A percentile compares a stretch with the other conserved stretches of the same genome.
These are phyloP conservation scores for Phrynocephalus guinanensis DNA, from an alignment of 2,797 vertebrate genomes.

Conservation along the genomic window DNA sequence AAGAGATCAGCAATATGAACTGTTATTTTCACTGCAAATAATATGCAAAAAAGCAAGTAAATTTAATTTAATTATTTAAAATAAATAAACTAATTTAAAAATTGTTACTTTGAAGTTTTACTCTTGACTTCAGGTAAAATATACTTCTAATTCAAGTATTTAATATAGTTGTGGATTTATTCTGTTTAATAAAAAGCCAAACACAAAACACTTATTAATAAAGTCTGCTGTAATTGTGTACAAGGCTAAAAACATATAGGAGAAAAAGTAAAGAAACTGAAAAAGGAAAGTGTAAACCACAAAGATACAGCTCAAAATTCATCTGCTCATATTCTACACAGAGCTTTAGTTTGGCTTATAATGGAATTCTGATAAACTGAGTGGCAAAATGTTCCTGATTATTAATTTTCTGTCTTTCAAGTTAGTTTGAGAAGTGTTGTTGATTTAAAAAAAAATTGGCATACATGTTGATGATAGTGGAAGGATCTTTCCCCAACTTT, in stretches of 20 bases:
- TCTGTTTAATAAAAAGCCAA: not conserved
- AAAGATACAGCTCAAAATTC: slow-evolving; percentile 32
- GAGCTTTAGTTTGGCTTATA: slow-evolving; percentile 16
- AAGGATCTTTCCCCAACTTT: not conserved
- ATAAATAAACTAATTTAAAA: too few species aligned
- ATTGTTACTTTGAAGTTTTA: too few species aligned
- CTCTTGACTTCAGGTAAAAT: too few species aligned
- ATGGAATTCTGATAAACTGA: not conserved
- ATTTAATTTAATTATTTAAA: too few species aligned
- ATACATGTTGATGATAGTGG: not conserved
- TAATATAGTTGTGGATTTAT: not conserved
- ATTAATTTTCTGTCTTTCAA: not conserved
- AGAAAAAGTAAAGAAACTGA: not conserved
- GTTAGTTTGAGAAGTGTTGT: not conserved
- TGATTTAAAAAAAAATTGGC: not conserved
- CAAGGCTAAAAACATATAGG: slow-evolving; percentile 6
- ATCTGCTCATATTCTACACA: not conserved
- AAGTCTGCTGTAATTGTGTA: not conserved
- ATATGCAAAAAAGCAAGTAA: too few species aligned
- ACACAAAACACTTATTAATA: not conserved
- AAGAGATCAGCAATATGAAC: not conserved
- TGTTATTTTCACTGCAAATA: not conserved
- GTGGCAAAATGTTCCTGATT: not conserved
- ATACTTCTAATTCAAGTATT: too few species aligned
- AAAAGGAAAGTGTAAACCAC: slow-evolving; percentile 7